phyloP scores from a whole-genome alignment of 37 sponge, comb jelly and placozoan species.

The Halisarca cf. caerulea region DNA sequence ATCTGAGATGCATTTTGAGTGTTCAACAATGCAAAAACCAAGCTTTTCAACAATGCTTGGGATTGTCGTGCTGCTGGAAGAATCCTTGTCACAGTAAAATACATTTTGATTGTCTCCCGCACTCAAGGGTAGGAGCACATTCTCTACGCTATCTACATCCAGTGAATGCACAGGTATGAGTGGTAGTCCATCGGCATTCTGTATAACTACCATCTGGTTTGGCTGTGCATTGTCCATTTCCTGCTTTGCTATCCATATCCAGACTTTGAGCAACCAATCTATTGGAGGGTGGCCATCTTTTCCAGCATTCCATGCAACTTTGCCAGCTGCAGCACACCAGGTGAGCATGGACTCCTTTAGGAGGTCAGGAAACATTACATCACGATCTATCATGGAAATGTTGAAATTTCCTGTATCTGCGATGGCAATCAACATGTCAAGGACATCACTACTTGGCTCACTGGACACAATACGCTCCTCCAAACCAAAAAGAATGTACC shows the following conservation, averaged over 20 bases:
- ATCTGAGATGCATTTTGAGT: neutral
- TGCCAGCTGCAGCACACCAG: conserved; percentile 16
- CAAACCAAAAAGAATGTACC: neutral
- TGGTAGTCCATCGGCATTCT: neutral
- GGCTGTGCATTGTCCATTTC: neutral
- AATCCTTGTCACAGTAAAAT: neutral
- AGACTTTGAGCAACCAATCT: conserved; percentile 42
- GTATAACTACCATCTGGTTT: neutral
- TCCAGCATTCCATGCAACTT: conserved; percentile 37
- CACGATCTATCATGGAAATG: neutral
- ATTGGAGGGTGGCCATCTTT: conserved; percentile 28
- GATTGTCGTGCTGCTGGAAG: neutral
- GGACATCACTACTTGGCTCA: neutral
- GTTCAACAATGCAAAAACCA: neutral
- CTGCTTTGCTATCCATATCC: conserved; percentile 45
- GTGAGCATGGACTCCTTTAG: conserved; percentile 25
- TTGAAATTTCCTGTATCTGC: neutral
- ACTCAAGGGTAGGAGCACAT: neutral
- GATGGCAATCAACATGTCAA: neutral
- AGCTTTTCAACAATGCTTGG: neutral
- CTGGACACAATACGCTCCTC: neutral
- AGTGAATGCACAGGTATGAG: conserved; percentile 26
- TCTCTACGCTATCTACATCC: neutral
- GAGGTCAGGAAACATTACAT: conserved; percentile 3
- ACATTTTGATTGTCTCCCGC: neutral